Percentiles rank a stretch among this genome's conserved stretches.
phyloP scores from a whole-genome alignment of 2,797 vertebrate genomes.

The Cygnus olor region DNA sequence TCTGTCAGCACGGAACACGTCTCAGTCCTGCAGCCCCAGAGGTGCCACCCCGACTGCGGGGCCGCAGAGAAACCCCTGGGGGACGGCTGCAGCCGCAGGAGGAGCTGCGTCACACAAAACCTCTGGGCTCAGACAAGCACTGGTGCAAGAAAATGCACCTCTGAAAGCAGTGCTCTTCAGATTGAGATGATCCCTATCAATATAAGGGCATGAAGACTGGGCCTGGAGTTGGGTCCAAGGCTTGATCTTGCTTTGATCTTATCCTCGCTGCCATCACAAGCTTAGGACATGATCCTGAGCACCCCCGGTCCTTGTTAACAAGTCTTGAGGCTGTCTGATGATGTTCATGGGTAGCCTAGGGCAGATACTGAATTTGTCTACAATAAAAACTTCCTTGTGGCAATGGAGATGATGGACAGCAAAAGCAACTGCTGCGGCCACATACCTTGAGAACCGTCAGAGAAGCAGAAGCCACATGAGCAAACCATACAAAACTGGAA shows the following conservation, averaged over 20 bases:
- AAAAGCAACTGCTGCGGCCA: background rate
- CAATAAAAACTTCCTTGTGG: accelerated
- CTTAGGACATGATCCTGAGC: background rate
- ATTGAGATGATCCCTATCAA: background rate
- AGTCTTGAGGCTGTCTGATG: background rate
- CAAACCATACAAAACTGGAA: background rate
- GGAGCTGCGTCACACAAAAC: background rate
- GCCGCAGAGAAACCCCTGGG: background rate
- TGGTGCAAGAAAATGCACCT: background rate
- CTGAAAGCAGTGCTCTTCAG: background rate
- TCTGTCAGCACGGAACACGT: background rate
- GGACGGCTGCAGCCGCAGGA: background rate
- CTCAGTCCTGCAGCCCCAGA: background rate
- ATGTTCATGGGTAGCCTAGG: background rate
- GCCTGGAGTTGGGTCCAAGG: background rate
- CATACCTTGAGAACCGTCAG: accelerated
- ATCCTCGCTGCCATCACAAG: background rate
- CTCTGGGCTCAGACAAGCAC: background rate
- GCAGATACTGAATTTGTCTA: background rate
- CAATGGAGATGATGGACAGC: accelerated
- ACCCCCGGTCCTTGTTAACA: background rate
- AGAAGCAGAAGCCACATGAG: background rate
- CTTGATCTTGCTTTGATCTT: background rate
- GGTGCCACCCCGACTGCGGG: background rate
- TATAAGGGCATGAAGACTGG: background rate